Evolutionary conservation across 1,140 invertebrate species (phyloP), one percentile per base, ranked within the genome.

Genomic region (Popillia japonica): DNA sequence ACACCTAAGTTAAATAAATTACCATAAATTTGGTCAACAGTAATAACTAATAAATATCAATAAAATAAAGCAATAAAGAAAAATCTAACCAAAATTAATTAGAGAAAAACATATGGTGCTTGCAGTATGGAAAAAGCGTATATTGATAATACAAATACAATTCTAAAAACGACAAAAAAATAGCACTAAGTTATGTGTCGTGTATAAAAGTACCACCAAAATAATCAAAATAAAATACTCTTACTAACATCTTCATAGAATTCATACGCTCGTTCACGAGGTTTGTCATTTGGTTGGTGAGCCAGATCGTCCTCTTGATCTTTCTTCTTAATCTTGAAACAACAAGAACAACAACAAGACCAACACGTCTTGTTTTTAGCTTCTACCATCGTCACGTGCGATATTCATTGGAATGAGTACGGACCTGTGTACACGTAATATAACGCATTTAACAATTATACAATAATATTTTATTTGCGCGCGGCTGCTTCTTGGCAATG

Each of bases 401-500:
- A 55, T 55, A 6, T 17, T n/a, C 48, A 17, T 17, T 14, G 48
- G 17, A 55, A 55, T 55, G 48, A 6, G 17, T n/a, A n/a, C 48
- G 48, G 17, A 55, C 17, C 17, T 17, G 17, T 17, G 17, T 17
- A 17, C 48, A 55, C 48, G 48, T 17, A 55, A 55, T 55, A 55
- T 17, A 14, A 55, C 27, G 27, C 27, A 34, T 34, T 34, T 34
- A n/a, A 55, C 48, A 55, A 17, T 17, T 55, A n/a, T 55, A n/a
- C 17, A 55, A 55, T 55, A 55, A 55, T 55, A 55, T 55, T 55
- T 55, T 55, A 55, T 55, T 55, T 55, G 17, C 48, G 48, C 17
- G 48, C 17, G 48, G 48, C 48, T 55, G 48, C 48, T 55, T 55
- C 48, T 55, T 55, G 48, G 48, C 48, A 55, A 17, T 17, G 48